phyloP scores from a whole-genome alignment of 1,140 invertebrate genomes.

The Hylaeus volcanicus region DNA sequence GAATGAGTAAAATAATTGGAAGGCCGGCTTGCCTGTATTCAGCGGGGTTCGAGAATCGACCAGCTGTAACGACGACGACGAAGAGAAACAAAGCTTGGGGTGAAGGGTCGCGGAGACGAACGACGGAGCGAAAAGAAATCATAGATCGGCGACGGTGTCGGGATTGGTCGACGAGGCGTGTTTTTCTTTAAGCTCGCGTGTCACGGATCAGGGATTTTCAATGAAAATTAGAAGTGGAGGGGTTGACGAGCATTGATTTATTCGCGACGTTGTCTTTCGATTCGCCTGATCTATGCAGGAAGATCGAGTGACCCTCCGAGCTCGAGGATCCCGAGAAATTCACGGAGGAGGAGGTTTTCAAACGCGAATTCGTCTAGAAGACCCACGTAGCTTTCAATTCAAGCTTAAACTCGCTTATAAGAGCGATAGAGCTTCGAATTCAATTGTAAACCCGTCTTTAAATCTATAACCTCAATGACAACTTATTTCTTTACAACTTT shows the following conservation, averaged over 20 bases:
- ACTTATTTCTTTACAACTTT: too few species aligned
- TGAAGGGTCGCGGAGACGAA: background rate
- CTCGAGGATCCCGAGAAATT: too few species aligned
- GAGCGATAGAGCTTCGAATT: too few species aligned
- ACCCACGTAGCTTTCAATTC: too few species aligned
- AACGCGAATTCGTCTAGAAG: too few species aligned
- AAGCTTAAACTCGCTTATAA: too few species aligned
- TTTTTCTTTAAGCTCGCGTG: background rate
- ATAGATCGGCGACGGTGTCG: background rate
- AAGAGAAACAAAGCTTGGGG: background rate
- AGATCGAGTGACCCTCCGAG: background rate
- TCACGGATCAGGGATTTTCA: constrained; percentile 1
- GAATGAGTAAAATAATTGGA: constrained; percentile 37
- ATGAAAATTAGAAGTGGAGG: constrained; percentile 2
- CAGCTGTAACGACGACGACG: constrained; percentile 11
- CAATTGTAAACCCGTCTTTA: too few species aligned
- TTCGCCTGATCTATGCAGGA: background rate
- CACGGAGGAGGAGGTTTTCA: too few species aligned
- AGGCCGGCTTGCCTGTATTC: background rate
- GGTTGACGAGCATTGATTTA: background rate
- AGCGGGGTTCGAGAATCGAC: background rate
- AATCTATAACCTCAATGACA: too few species aligned
- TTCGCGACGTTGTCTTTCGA: background rate
- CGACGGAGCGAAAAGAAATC: background rate
- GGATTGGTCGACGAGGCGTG: background rate